A percentile compares a stretch with the other conserved stretches of the same genome.
These are phyloP conservation scores for Enteromius thamalakanensis DNA, from an alignment of 2,797 vertebrate species.

Conservation along the genomic window DNA sequence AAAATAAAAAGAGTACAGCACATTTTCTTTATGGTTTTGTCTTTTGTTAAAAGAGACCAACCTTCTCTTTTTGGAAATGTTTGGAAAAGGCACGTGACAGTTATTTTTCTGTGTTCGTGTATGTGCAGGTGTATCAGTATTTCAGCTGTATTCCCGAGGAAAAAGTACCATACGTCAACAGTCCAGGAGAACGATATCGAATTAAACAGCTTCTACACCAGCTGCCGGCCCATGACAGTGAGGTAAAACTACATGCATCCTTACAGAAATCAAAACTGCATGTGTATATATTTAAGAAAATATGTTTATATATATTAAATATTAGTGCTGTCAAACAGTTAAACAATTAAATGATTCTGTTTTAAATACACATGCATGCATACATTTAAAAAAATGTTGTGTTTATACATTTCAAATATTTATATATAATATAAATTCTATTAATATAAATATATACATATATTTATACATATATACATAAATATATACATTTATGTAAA, in stretches of 20 bases:
- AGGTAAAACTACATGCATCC: slow-evolving; percentile 78
- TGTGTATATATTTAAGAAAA: no score
- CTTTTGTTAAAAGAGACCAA: background rate
- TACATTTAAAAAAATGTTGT: no score
- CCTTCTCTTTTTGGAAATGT: no score
- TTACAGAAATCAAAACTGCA: background rate
- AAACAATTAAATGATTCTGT: no score
- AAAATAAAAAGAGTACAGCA: background rate
- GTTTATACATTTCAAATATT: no score
- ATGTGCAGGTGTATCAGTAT: slow-evolving; percentile 93
- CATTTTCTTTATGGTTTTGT: background rate
- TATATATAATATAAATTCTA: no score
- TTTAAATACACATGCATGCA: no score
- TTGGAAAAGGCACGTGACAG: background rate
- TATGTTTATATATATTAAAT: no score
- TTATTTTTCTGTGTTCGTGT: slow-evolving; percentile 29
- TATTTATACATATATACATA: no score
- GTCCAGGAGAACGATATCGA: slow-evolving; percentile 91
- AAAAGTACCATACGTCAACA: slow-evolving; percentile 96
- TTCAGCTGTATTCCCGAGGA: slow-evolving; percentile 98
- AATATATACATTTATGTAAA: no score
- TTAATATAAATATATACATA: no score
- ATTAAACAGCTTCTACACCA: slow-evolving; percentile 98
- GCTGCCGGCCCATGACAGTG: slow-evolving; percentile 96
- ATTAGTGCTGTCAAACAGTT: no score